Percentiles rank a stretch among this genome's conserved stretches.
Evolutionary conservation across 2,113 vertebrate genomes (phyloP).

Genomic region (Lasiurus cinereus): DNA sequence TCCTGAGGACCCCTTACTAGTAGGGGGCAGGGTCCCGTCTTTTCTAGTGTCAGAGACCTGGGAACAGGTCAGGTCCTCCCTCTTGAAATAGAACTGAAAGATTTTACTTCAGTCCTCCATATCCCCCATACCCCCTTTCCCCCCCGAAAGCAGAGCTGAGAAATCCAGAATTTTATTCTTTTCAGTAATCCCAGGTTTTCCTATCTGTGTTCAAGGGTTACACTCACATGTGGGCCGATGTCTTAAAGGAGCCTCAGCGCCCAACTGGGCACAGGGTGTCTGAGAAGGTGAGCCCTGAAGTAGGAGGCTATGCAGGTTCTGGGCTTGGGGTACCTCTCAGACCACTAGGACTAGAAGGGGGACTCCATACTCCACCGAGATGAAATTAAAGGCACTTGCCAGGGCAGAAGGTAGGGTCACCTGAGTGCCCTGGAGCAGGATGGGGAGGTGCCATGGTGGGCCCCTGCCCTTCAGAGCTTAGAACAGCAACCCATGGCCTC

Average conservation of each 20-base stretch:
- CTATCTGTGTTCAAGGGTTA: not conserved
- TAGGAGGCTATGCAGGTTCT: not conserved
- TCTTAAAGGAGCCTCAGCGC: not conserved
- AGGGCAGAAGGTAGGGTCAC: not conserved
- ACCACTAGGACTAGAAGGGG: not conserved
- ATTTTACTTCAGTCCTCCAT: too few species aligned
- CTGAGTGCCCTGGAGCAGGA: rapidly evolving
- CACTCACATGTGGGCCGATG: not conserved
- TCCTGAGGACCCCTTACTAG: not conserved
- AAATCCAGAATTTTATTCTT: not conserved
- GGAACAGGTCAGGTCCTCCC: not conserved
- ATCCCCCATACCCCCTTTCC: not conserved
- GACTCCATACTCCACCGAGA: not conserved
- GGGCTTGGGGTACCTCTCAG: not conserved
- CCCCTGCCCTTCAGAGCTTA: not conserved
- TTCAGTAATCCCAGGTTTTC: not conserved
- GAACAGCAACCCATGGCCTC: rapidly evolving
- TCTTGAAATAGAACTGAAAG: not conserved
- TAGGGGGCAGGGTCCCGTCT: not conserved
- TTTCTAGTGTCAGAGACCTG: not conserved
- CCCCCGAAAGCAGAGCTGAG: not conserved
- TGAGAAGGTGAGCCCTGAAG: not conserved
- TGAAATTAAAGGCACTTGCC: not conserved
- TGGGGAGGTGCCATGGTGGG: rapidly evolving
- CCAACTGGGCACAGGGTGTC: not conserved